Base-by-base conservation (phyloP, 2,888 invertebrate genomes). In the Dolichopus griseipennis region DNA sequence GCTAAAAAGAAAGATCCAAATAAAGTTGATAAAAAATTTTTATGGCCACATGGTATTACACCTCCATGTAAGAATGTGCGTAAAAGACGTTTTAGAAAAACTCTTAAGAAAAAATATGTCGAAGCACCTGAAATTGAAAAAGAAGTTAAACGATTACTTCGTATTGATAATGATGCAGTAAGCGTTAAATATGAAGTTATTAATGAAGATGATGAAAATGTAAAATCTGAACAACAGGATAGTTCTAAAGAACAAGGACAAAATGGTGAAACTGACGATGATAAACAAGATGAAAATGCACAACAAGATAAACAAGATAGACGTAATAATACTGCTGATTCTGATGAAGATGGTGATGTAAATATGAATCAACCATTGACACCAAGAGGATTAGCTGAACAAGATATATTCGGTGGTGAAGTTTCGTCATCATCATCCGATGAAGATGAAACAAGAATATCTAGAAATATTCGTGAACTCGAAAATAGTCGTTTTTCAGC, bases 41-140 rank as follows among this genome's bases (percentile, higher is more conserved):
- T 95, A 2, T 96, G 88, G 87, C 96, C 95, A 0, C 98, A 99
- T 81, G 99, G 99, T 52, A 84, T 99, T 65, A 95, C 97, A 4
- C 95, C 97, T 0, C 97, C 98, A 0, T 85, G 96, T 69, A 99
- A 98, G 80, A 98, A 98, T 83, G 93, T 96, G 0, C 85, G 97
- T 12, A 92, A 92, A 74, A 85, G 96, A 68, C 85, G 97, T 69
- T 97, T 97, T 76, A 86, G 97, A 52, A 97, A 97, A 83, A 97
- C 96, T 0, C 80, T 97, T 37, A 95, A 94, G 78, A 99, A 99
- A 80, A 99, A 98, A 82, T 94, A 92, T 82, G 93, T 94, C 1
- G 97, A 97, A 82, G 94, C 95, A 33, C 97, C 97, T 0, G 97
- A 98, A 83, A 95, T 97, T 72, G 98, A 99, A 78, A 97, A 97